Evolutionary conservation across 2,113 vertebrate genomes (phyloP), one percentile per base, ranked within the genome.

Genomic region (Aldabrachelys gigantea): DNA sequence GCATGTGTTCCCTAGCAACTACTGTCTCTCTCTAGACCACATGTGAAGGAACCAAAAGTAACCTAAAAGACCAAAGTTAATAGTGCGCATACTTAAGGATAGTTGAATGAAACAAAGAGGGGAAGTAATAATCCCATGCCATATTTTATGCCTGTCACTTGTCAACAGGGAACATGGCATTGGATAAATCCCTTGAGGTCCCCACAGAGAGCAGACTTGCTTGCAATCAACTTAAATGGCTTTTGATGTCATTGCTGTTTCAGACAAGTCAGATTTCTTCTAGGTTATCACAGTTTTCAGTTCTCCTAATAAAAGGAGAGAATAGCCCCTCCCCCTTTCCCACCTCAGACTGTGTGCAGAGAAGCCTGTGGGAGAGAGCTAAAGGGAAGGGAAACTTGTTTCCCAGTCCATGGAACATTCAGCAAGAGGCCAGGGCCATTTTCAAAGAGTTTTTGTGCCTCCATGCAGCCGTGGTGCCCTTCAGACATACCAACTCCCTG

Each of bases 141-240:
- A 95, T 84, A 49, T 92, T 96, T 95, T 94, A 88, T 92, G 69
- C 91, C 94, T 96, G 92, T 93, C 90, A 91, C 56, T 85, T 96
- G 97, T 96, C 93, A 92, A 92, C 19, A 97, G 90, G 91, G 78
- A 96, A 76, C 85, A 62, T 50, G 52, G 87, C 89, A 93, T 96
- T 81, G 41, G 90, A 91, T 92, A 65, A 94, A 88, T 96, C 96
- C 91, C 95, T 91, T 31, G 94, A 93, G 96, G 88, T 82, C 52
- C 85, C 87, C 86, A 84, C 59, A 80, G 94, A 92, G 89, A 96
- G 85, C 24, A 94, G 84, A 89, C 80, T 80, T 54, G 25, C 89
- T 62, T 91, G 83, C 93, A 97, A 85, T 98, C 92, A 98, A 85
- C 47, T 52, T 96, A 96, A 97, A 96, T 96, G 94, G 96, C 91